These are phyloP conservation scores for Caranx ignobilis DNA, from an alignment of 2,113 vertebrate species.

Conservation along the genomic window DNA sequence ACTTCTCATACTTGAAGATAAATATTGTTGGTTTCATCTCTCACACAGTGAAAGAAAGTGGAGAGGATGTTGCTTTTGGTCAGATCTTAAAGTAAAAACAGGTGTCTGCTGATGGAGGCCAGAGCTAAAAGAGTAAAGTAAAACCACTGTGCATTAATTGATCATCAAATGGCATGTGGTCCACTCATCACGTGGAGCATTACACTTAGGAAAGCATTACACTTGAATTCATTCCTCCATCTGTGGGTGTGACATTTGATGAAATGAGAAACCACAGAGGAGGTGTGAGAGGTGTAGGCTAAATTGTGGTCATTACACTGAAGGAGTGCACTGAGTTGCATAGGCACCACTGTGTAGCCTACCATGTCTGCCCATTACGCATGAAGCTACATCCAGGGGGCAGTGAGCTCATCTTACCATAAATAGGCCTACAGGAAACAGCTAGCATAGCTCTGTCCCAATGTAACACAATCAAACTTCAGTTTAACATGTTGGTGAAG, in stretches of 20 bases:
- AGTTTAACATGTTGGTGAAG: not conserved
- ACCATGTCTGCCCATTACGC: no score
- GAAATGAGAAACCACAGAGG: not conserved
- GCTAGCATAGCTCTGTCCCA: not conserved
- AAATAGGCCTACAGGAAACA: not conserved
- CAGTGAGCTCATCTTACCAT: no score
- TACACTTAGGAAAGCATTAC: no score
- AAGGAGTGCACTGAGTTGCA: not conserved
- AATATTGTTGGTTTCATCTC: not conserved
- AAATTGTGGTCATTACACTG: not conserved
- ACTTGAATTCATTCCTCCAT: no score
- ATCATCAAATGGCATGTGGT: not conserved
- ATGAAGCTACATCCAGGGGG: no score
- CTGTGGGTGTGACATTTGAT: not conserved
- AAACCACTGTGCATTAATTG: no score
- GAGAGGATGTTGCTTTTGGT: not conserved
- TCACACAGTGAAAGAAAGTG: not conserved
- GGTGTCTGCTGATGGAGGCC: slow-evolving; percentile 16
- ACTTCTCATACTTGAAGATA: no score
- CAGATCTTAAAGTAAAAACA: slow-evolving; percentile 4
- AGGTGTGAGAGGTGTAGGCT: not conserved
- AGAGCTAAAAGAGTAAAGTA: not conserved
- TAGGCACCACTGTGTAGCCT: no score
- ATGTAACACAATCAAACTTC: not conserved
- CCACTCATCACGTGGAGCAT: not conserved